phyloP scores from a whole-genome alignment of 1,140 invertebrate species.

The Phocides pigmalion region DNA sequence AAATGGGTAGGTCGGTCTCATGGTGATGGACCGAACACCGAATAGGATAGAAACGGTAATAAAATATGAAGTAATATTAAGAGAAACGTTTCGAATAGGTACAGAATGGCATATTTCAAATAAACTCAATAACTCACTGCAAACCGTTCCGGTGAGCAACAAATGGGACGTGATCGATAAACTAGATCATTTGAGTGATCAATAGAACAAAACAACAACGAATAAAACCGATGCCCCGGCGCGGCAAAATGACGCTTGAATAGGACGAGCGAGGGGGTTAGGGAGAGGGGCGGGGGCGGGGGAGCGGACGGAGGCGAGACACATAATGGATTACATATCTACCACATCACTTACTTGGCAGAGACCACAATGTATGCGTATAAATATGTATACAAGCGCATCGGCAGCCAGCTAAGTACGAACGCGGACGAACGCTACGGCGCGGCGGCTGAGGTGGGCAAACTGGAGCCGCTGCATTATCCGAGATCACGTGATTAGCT shows the following conservation, averaged over 20 bases:
- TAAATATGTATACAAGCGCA: slow-evolving; percentile 46
- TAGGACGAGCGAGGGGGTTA: slow-evolving; percentile 61
- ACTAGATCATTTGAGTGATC: slow-evolving; percentile 70
- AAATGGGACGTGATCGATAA: slow-evolving; percentile 56
- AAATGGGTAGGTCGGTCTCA: slow-evolving; percentile 55
- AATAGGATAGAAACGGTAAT: background rate
- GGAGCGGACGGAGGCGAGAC: slow-evolving; percentile 71
- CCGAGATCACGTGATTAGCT: slow-evolving; percentile 56
- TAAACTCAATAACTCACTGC: slow-evolving; percentile 44
- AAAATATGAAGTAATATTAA: background rate
- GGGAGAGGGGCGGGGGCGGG: slow-evolving; percentile 49
- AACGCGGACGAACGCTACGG: slow-evolving; percentile 50
- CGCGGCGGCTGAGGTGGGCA: slow-evolving; percentile 57
- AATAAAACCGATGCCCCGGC: slow-evolving; percentile 70
- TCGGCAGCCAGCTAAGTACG: slow-evolving; percentile 29
- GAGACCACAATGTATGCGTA: slow-evolving; percentile 65
- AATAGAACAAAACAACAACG: slow-evolving; percentile 70
- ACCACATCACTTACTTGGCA: slow-evolving; percentile 71
- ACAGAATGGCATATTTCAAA: background rate
- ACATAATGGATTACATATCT: slow-evolving; percentile 81
- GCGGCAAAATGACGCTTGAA: slow-evolving; percentile 71
- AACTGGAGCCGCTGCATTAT: slow-evolving; percentile 51
- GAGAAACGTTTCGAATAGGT: background rate
- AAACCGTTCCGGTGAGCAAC: slow-evolving; percentile 49
- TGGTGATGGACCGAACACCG: slow-evolving; percentile 16